Percentiles rank a stretch among this genome's conserved stretches.
phyloP scores from a whole-genome alignment of 2,797 vertebrate species.

The Lemur catta region DNA sequence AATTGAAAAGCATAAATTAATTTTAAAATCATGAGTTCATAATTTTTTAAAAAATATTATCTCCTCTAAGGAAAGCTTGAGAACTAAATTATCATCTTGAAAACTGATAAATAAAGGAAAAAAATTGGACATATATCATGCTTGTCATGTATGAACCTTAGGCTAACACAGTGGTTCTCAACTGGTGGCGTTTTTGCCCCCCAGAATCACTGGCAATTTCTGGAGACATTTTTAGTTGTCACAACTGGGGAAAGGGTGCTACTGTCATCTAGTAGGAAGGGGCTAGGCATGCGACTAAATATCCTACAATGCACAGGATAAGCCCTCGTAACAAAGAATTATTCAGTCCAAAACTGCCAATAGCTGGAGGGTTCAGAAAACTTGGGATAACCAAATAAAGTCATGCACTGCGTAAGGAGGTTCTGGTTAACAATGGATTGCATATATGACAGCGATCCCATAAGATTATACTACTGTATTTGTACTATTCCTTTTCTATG shows the following conservation, averaged over 20 bases:
- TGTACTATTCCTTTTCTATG: background rate
- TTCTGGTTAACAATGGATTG: background rate
- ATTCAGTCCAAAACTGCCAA: background rate
- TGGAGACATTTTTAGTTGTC: background rate
- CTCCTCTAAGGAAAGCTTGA: background rate
- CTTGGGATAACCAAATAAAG: background rate
- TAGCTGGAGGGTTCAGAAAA: background rate
- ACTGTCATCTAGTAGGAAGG: background rate
- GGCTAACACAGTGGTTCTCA: background rate
- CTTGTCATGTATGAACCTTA: background rate
- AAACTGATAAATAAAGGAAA: slow-evolving; percentile 7
- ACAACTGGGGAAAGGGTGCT: background rate
- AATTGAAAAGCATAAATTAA: background rate
- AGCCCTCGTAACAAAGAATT: background rate
- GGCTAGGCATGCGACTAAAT: background rate
- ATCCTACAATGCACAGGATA: background rate
- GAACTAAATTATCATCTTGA: background rate
- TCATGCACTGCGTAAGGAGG: background rate
- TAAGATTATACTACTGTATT: background rate
- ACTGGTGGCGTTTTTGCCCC: fast-evolving
- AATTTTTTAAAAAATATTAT: background rate
- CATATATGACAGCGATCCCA: background rate
- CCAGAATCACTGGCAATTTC: background rate
- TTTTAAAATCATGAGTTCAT: background rate
- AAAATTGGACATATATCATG: background rate